A percentile compares a stretch with the other conserved stretches of the same genome.
Conservation (phyloP, 2,113 vertebrate species). For the Sigmodon hispidus region DNA sequence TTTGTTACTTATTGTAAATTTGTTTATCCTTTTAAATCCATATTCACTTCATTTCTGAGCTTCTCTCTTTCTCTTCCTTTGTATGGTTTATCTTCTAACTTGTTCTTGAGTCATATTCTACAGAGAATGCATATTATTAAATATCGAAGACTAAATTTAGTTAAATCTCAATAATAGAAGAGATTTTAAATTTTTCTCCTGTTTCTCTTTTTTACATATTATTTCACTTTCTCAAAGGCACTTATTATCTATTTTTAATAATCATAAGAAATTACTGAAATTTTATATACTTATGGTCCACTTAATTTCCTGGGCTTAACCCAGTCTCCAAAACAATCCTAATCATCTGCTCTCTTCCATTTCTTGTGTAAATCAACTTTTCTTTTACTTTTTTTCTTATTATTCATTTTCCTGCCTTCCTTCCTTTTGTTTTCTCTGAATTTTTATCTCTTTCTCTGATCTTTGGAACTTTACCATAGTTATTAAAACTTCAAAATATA, state of each 20-base stretch:
- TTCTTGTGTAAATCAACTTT: neutral
- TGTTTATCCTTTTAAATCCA: neutral
- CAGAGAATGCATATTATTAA: neutral
- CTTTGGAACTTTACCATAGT: neutral
- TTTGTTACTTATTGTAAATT: neutral
- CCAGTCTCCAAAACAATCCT: neutral
- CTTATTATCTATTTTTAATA: neutral
- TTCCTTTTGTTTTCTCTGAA: neutral
- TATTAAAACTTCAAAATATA: neutral
- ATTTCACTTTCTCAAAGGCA: neutral
- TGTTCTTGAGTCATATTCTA: neutral
- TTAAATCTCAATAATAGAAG: neutral
- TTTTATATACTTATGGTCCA: neutral
- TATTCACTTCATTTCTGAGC: neutral
- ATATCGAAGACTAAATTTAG: neutral
- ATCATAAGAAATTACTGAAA: neutral
- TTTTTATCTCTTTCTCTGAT: neutral
- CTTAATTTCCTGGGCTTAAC: neutral
- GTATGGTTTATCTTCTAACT: neutral
- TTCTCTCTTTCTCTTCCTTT: neutral
- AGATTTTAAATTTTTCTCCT: neutral
- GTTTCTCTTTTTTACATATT: neutral
- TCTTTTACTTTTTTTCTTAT: neutral
- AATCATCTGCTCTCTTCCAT: neutral
- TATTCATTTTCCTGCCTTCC: neutral